Evolutionary conservation across 2,113 vertebrate species (phyloP), one percentile per base, ranked within the genome.

Genomic region (Oxyura jamaicensis): DNA sequence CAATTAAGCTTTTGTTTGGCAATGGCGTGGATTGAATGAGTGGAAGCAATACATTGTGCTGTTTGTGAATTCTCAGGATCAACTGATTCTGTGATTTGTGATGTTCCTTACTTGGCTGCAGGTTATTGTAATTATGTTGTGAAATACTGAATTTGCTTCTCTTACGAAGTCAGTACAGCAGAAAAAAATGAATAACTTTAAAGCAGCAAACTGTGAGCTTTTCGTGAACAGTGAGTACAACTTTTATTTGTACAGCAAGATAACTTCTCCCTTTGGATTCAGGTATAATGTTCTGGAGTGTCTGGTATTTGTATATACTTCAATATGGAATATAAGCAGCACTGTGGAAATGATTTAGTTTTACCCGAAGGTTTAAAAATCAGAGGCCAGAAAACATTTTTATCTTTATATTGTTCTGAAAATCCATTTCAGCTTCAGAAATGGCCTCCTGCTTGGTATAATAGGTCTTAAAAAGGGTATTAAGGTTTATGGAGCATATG

Each of bases 371-470:
- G 86, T 95, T 95, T 92, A 83, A 91, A 92, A 95, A 87, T 87
- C 87, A 94, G 90, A 85, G 78, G 44, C 94, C 91, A 94, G 91
- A 79, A 96, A 96, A 82, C 86, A 86, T 94, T 95, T 89, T 76
- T 29, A 18, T 95, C 87, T 91, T 94, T 85, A 73, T 89, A 83
- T 86, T 92, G 81, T 83, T 85, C 87, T 89, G 89, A 95, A 95
- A 95, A 96, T 90, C 74, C 78, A 95, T 95, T 95, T 92, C 55
- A 73, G n/a, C 80, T 91, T 95, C 36, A 91, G 86, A 95, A 96
- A 92, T 88, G 83, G 77, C 83, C 92, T 93, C 76, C 80, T 90
- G 88, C 76, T 96, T 81, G 65, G 19, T 82, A 84, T 97, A 92
- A 92, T 87, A 76, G 84, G 78, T 60, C 82, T 94, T 95, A 12